Evolutionary conservation across 2,797 vertebrate genomes (phyloP).

Genomic region (Ambastaia sidthimunki): DNA sequence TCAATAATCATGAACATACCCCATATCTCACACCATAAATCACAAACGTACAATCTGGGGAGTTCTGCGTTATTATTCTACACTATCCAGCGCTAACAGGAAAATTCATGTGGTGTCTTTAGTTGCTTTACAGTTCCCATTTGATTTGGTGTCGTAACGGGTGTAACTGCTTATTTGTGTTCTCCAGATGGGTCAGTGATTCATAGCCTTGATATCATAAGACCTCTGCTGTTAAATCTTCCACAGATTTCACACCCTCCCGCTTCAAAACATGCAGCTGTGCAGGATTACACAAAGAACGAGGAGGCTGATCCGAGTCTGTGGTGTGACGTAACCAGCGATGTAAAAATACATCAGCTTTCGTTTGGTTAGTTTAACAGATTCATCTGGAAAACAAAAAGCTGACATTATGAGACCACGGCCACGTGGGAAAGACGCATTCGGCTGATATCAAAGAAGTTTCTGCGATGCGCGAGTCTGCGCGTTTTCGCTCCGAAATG

Average conservation of each 20-base stretch:
- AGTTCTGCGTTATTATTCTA: constrained; percentile 33
- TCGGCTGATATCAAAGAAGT: constrained; percentile 37
- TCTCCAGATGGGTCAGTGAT: constrained; percentile 51
- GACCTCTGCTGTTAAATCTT: constrained; percentile 47
- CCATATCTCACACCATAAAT: constrained; percentile 29
- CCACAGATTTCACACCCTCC: constrained; percentile 48
- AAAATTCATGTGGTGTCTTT: constrained; percentile 31
- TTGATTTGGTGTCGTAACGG: constrained; percentile 46
- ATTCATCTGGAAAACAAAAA: constrained; percentile 42
- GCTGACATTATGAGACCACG: constrained; percentile 16
- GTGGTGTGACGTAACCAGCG: constrained; percentile 26
- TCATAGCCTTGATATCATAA: constrained; percentile 36
- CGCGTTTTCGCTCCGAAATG: background rate
- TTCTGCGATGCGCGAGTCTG: background rate
- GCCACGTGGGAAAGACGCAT: constrained; percentile 5
- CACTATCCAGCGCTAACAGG: background rate
- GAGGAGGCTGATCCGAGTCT: constrained; percentile 27
- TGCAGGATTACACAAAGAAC: constrained; percentile 37
- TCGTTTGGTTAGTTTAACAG: constrained; percentile 39
- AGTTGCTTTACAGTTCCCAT: constrained; percentile 44
- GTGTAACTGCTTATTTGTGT: constrained; percentile 42
- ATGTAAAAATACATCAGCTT: constrained; percentile 41
- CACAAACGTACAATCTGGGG: constrained; percentile 30
- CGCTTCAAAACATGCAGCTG: constrained; percentile 45
- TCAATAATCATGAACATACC: constrained; percentile 13